phyloP scores from a whole-genome alignment of 2,888 invertebrate species.

The Gryllus longicercus region DNA sequence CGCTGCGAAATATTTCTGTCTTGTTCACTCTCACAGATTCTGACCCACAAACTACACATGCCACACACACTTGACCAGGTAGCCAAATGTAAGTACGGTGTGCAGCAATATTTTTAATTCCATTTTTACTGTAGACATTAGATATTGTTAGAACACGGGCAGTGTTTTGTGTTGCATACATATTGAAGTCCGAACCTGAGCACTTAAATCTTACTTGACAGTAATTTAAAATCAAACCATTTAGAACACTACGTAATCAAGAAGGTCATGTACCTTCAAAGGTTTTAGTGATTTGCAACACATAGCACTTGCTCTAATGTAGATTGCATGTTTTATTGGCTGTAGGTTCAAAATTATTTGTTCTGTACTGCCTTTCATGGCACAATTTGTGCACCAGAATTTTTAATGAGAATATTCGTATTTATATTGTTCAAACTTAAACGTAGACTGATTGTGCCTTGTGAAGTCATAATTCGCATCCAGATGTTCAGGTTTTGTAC shows the following conservation, averaged over 20 bases:
- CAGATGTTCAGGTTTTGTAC: not conserved
- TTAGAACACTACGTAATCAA: not conserved
- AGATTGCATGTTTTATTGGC: not conserved
- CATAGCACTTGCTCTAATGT: not conserved
- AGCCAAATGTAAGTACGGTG: conserved; percentile 17
- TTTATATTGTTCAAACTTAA: not conserved
- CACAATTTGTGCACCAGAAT: not conserved
- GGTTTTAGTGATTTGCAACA: not conserved
- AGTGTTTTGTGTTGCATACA: not conserved
- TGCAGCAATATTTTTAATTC: conserved; percentile 6
- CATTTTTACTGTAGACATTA: conserved; percentile 7
- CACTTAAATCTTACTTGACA: no score
- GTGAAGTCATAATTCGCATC: not conserved
- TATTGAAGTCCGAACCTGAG: no score
- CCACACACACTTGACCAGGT: not conserved
- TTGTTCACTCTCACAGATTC: not conserved
- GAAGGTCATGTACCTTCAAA: not conserved
- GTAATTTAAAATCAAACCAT: no score
- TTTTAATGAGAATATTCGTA: not conserved
- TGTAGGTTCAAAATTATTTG: not conserved
- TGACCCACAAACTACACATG: conserved; percentile 9
- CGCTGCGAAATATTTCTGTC: conserved; percentile 1
- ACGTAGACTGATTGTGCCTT: not conserved
- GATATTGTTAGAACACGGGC: not conserved
- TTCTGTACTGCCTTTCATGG: not conserved